Evolutionary conservation across 2,888 invertebrate species (phyloP), one percentile per base, ranked within the genome.

Genomic region (Drosophila setosimentum): DNA sequence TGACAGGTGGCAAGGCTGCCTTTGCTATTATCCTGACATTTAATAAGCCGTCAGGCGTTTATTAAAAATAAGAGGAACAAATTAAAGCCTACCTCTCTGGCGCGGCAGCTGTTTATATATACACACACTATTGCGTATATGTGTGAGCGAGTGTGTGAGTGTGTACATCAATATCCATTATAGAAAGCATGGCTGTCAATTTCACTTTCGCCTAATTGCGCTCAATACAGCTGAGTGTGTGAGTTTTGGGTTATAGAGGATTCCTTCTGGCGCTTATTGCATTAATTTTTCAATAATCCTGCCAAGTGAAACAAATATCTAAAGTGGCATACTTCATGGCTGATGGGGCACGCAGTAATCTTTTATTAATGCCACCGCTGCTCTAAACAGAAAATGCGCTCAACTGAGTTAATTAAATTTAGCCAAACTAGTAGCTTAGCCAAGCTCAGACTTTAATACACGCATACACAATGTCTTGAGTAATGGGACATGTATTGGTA

Each of bases 321-420:
- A 76, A 91, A 83, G 78, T 88, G 85, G 77, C 84, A 83, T 78
- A 73, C 78, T 87, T 81, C 83, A 79, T 51, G 88, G 78, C 77
- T 75, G 77, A 79, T 73, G 69, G 75, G 76, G 67, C 69, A 71
- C 53, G 45, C 68, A 58, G 80, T 89, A 86, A 90, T 91, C 89
- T 91, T 87, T 87, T 90, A 91, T 91, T 91, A 91, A 89, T 90
- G 78, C 78, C 62, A 65, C 62, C 59, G 51, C 50, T 45, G 51
- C 30, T 27, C 48, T 57, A 54, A 68, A 57, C 53, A 45, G 71
- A 69, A 73, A 69, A 71, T 63, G 73, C 83, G 83, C 77, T 89
- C 87, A 81, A 82, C 76, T 86, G 81, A 90, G 84, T 90, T 90
- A 91, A 90, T 90, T 91, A 90, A 90, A 91, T 91, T 83, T 89